Conservation (phyloP, 2,888 invertebrate genomes). For the Baccha elongata region DNA sequence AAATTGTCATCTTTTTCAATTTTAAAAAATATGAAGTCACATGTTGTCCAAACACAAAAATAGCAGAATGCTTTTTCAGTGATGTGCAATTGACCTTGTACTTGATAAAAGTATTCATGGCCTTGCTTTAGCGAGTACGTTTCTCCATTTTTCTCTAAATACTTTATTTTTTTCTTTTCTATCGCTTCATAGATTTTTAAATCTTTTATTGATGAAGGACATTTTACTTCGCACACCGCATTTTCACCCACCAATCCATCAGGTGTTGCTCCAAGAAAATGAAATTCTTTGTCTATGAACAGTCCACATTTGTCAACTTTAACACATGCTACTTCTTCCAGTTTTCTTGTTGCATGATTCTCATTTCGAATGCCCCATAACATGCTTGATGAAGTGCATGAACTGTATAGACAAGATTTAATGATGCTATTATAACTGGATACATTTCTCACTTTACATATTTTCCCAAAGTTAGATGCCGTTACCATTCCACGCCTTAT, state of each 20-base stretch:
- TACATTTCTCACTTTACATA: background rate
- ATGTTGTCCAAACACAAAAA: background rate
- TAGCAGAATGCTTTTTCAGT: background rate
- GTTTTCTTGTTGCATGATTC: background rate
- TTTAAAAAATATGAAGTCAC: background rate
- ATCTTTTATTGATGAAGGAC: background rate
- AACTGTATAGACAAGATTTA: background rate
- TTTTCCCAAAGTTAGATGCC: background rate
- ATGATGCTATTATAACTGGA: background rate
- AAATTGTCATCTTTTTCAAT: background rate
- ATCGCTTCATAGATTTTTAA: background rate
- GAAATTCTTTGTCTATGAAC: background rate
- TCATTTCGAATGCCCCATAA: background rate
- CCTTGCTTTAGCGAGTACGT: background rate
- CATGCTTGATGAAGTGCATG: background rate
- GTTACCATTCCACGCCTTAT: background rate
- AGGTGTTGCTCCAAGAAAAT: conserved; percentile 5
- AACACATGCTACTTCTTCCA: background rate
- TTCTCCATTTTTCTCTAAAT: background rate
- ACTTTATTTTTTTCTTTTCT: background rate
- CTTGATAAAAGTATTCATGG: background rate
- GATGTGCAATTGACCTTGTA: background rate
- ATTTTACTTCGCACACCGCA: background rate
- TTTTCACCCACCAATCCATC: background rate
- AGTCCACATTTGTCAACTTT: background rate